Conservation (phyloP, 2,113 vertebrate genomes). For the Petrocephalus microphthalmus region DNA sequence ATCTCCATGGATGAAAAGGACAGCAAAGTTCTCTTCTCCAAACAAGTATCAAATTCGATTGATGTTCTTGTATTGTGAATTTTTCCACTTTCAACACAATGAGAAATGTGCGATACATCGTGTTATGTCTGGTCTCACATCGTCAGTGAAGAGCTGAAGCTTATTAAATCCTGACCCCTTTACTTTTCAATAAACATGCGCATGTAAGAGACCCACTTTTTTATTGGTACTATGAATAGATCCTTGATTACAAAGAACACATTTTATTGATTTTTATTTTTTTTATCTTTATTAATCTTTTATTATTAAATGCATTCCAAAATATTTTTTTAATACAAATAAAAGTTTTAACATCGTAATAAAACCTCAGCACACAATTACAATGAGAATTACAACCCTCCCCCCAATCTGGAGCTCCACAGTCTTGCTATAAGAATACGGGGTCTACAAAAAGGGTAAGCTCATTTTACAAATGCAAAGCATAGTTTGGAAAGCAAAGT, state of each 20-base stretch:
- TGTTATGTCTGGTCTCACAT: not conserved
- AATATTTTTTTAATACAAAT: too few species aligned
- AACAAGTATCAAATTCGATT: not conserved
- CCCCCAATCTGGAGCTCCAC: not conserved
- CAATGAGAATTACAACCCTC: not conserved
- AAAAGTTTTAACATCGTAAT: not conserved
- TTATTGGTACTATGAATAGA: not conserved
- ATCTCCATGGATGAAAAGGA: slow-evolving; percentile 13
- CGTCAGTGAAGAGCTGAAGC: not conserved
- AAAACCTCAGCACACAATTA: not conserved
- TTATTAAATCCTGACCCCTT: slow-evolving; percentile 16
- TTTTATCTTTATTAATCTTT: too few species aligned
- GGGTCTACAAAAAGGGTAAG: not conserved
- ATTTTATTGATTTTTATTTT: too few species aligned
- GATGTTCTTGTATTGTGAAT: not conserved
- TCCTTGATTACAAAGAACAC: not conserved
- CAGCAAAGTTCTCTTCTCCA: not conserved
- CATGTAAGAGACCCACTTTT: not conserved
- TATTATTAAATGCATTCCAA: too few species aligned
- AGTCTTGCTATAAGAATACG: not conserved
- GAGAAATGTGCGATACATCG: slow-evolving; percentile 8
- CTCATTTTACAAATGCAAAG: not conserved
- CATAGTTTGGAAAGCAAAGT: not conserved
- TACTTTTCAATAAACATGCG: not conserved
- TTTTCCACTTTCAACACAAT: not conserved